Evolutionary conservation across 2,797 vertebrate genomes (phyloP), one percentile per base, ranked within the genome.

Genomic region (Coregonus ussuriensis): DNA sequence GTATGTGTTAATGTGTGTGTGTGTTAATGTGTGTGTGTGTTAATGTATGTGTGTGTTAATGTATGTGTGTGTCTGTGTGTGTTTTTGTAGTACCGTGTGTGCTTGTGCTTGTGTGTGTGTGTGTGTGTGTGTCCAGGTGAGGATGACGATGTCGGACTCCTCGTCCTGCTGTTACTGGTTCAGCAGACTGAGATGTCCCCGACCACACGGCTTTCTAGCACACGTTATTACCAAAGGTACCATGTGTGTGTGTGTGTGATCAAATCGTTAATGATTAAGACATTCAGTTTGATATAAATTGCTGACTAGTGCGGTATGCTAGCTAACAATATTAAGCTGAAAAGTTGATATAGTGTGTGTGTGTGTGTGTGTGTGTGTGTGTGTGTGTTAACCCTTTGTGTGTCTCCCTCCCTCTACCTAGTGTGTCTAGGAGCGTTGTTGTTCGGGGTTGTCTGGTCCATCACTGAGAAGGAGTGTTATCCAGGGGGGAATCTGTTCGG

Each of bases 401-500:
- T 56, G 31, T 59, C n/a, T 69, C 21, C n/a, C 52, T 78, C 21
- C 52, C 11, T 53, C 14, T 31, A 16, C 41, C 4, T 41, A 98
- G 97, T 84, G 37, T 90, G 88, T 83, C 73, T 95, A 0, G 75
- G 93, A 0, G 82, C 89, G 1, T 92, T 99, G 74, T 72, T 98
- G 62, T 97, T 97, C 77, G 97, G 95, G 0, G 92, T 96, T 0
- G 82, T 94, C 41, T 98, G 97, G 97, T 94, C 97, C 51, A 84
- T 99, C 84, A 96, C 96, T 0, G 95, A 94, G 29, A 16, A 63
- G 0, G 93, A 97, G 75, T 96, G 96, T 89, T 89, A 97, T 16
- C 98, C 98, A 5, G 96, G 97, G 70, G 95, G 96, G 77, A 98
- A 97, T 77, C 88, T 97, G 3, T 99, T 98, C 70, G 97, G 96